phyloP scores from a whole-genome alignment of 2,888 invertebrate species.

The Entomobrya proxima region DNA sequence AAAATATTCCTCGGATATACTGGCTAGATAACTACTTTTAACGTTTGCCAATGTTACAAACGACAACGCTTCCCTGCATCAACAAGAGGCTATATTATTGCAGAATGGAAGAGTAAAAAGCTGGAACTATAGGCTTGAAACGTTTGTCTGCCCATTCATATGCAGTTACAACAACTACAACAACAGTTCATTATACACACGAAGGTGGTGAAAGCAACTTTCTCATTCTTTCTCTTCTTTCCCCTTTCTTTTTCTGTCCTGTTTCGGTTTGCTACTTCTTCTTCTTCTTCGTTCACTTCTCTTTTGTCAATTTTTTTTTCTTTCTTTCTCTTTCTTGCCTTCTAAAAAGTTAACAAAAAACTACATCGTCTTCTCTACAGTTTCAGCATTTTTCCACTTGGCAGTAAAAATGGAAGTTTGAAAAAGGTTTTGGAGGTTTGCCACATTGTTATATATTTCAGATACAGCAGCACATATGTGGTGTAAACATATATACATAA shows the following conservation, averaged over 20 bases:
- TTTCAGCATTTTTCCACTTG: conserved; percentile 28
- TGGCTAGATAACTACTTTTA: conserved; percentile 55
- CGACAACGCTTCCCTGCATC: conserved; percentile 15
- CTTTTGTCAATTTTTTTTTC: conserved; percentile 49
- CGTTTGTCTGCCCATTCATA: conserved; percentile 39
- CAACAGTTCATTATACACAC: conserved; percentile 37
- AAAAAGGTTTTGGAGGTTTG: conserved; percentile 53
- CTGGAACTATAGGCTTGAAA: conserved; percentile 14
- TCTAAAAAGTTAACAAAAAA: conserved; percentile 22
- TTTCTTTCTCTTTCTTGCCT: background rate
- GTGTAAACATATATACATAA: background rate
- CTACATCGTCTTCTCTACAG: background rate
- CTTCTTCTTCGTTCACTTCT: conserved; percentile 1
- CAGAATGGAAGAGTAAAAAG: background rate
- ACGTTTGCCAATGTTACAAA: conserved; percentile 25
- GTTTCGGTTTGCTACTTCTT: conserved; percentile 21
- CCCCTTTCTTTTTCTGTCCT: conserved; percentile 26
- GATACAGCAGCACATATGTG: background rate
- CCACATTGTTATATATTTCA: conserved; percentile 34
- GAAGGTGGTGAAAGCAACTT: conserved; percentile 60
- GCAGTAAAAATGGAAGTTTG: conserved; percentile 24
- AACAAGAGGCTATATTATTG: background rate
- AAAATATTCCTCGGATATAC: conserved; percentile 53
- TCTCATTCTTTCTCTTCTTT: conserved; percentile 48
- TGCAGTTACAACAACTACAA: conserved; percentile 29